These are phyloP conservation scores for Caiman crocodilus DNA, from an alignment of 2,797 vertebrate species.

Conservation along the genomic window DNA sequence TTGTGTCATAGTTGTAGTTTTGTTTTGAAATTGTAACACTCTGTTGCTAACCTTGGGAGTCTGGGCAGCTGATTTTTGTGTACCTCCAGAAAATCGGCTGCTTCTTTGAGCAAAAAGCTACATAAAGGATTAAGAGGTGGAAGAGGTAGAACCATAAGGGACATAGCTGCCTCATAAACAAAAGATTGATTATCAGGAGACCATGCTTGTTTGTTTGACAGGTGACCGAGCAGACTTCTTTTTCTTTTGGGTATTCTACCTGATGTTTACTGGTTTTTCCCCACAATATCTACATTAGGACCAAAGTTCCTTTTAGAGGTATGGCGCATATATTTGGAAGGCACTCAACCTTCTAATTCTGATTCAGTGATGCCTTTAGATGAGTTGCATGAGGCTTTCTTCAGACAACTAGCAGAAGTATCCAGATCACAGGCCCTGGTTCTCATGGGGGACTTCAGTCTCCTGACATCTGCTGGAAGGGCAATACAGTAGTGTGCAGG, in stretches of 20 bases:
- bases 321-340: too few relatives aligned
- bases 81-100: conserved; percentile 68
- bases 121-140: conserved; percentile 30
- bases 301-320: not conserved
- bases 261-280: not conserved
- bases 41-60: not conserved
- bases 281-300: conserved; percentile 16
- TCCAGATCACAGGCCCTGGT: too few relatives aligned
- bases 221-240: conserved; percentile 67
- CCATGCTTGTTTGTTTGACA: conserved; percentile 75
- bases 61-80: conserved; percentile 46
- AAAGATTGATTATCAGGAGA: conserved; percentile 73
- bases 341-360: too few relatives aligned
- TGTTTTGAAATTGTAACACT: conserved; percentile 71
- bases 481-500: too few relatives aligned
- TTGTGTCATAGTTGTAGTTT: conserved; percentile 51
- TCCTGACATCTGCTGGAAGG: too few relatives aligned
- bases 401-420: too few relatives aligned
- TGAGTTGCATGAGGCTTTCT: too few relatives aligned
- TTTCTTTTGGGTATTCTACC: conserved; percentile 70
- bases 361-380: too few relatives aligned
- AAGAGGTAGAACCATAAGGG: conserved; percentile 61
- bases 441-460: too few relatives aligned
- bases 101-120: conserved; percentile 44
- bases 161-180: conserved; percentile 71